Evolutionary conservation across 2,797 vertebrate genomes (phyloP).

Genomic region (Tapirus indicus): DNA sequence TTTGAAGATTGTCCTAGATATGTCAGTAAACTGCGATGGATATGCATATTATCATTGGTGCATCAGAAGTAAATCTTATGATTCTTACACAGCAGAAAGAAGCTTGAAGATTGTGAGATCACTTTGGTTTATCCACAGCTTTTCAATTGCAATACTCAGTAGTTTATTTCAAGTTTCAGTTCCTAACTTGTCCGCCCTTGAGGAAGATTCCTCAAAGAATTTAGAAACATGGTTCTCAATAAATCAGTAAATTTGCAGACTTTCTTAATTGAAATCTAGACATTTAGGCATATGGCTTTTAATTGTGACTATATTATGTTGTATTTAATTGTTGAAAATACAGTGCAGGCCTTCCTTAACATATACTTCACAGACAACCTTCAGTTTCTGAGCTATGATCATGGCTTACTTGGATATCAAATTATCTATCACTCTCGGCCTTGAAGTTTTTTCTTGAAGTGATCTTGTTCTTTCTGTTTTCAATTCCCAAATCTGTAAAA

Average conservation of each 20-base stretch:
- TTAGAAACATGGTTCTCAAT: slow-evolving; percentile 57
- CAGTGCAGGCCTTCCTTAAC: not conserved
- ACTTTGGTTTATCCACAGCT: slow-evolving; percentile 35
- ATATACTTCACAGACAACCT: slow-evolving; percentile 56
- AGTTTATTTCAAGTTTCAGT: slow-evolving; percentile 57
- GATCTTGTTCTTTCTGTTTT: not conserved
- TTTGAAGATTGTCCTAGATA: slow-evolving; percentile 71
- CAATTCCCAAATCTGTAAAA: not conserved
- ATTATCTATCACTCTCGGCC: not conserved
- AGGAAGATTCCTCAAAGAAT: slow-evolving; percentile 61
- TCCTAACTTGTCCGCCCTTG: not conserved
- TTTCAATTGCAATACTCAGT: slow-evolving; percentile 50
- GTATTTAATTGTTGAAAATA: slow-evolving; percentile 69
- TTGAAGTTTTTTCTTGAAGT: slow-evolving; percentile 29
- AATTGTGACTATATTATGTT: not conserved
- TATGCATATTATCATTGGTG: slow-evolving; percentile 27
- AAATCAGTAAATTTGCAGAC: not conserved
- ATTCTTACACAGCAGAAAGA: slow-evolving; percentile 48
- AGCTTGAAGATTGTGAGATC: slow-evolving; percentile 47
- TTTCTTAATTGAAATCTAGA: slow-evolving; percentile 64
- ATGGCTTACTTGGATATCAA: not conserved
- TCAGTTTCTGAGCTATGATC: slow-evolving; percentile 44
- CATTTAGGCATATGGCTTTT: not conserved
- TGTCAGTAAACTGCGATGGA: slow-evolving; percentile 49
- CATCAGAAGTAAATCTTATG: slow-evolving; percentile 59